A percentile compares a stretch with the other conserved stretches of the same genome.
phyloP scores from a whole-genome alignment of 2,888 invertebrate species.

The Norana najaformis region DNA sequence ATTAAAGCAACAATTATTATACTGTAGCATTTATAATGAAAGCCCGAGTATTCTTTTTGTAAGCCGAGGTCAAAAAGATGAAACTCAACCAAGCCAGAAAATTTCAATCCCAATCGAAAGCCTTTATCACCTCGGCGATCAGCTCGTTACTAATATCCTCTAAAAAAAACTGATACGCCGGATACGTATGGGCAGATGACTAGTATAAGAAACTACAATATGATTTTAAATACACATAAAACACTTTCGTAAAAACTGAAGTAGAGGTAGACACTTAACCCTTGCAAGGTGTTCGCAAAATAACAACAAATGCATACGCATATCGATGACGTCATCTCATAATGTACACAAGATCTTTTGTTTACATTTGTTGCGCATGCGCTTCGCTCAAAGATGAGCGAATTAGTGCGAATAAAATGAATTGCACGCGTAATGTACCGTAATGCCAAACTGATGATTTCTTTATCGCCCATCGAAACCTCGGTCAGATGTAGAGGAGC shows the following conservation, averaged over 20 bases:
- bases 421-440: too few species aligned
- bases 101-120: background rate
- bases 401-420: background rate
- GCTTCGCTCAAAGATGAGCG: background rate
- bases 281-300: conserved; percentile 13
- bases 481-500: too few species aligned
- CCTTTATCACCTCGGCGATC: background rate
- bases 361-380: conserved; percentile 1
- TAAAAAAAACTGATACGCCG: too few species aligned
- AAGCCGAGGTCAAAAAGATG: background rate
- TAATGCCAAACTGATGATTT: too few species aligned
- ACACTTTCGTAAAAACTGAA: background rate
- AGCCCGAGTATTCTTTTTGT: background rate
- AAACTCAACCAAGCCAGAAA: background rate
- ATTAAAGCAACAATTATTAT: too few species aligned
- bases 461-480: too few species aligned
- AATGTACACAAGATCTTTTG: background rate
- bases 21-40: too few species aligned
- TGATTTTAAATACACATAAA: background rate
- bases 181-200: background rate
- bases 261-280: background rate
- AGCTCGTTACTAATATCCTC: background rate
- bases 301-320: background rate
- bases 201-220: background rate
- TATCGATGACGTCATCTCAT: background rate